These are phyloP conservation scores for Mormyrops boulengeri DNA, from an alignment of 2,797 vertebrate species.

Conservation along the genomic window DNA sequence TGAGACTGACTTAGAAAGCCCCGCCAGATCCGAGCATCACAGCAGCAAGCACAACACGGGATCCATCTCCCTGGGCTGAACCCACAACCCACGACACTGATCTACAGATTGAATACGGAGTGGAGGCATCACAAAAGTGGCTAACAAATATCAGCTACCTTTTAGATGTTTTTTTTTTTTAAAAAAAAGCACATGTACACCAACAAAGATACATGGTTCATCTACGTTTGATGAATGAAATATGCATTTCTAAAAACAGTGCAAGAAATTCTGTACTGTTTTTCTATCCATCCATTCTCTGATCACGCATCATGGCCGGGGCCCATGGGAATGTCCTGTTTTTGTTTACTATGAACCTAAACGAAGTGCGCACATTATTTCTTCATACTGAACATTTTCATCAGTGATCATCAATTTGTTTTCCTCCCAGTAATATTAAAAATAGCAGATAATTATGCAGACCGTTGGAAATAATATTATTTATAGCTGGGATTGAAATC, in stretches of 20 bases:
- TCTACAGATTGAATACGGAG: not conserved
- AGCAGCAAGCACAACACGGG: not conserved
- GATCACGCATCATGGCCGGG: not conserved
- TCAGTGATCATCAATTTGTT: not conserved
- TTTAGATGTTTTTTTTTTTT: not conserved
- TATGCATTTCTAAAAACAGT: not conserved
- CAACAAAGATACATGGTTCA: not conserved
- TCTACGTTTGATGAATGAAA: not conserved
- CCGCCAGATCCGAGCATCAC: not conserved
- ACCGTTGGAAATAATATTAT: not conserved
- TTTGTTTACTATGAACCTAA: not conserved
- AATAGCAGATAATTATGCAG: constrained; percentile 1
- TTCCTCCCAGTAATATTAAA: not conserved
- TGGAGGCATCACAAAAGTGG: constrained; percentile 25
- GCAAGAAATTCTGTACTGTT: not conserved
- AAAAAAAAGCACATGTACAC: not conserved
- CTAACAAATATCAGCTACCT: not conserved
- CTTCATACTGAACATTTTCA: not conserved
- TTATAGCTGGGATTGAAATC: not conserved
- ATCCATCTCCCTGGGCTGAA: not conserved
- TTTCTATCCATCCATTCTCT: not conserved
- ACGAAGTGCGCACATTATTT: not conserved
- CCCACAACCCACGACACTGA: not conserved
- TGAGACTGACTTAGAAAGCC: constrained; percentile 3
- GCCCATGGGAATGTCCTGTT: not conserved